phyloP scores from a whole-genome alignment of 2,113 vertebrate species.

The Salvelinus alpinus region DNA sequence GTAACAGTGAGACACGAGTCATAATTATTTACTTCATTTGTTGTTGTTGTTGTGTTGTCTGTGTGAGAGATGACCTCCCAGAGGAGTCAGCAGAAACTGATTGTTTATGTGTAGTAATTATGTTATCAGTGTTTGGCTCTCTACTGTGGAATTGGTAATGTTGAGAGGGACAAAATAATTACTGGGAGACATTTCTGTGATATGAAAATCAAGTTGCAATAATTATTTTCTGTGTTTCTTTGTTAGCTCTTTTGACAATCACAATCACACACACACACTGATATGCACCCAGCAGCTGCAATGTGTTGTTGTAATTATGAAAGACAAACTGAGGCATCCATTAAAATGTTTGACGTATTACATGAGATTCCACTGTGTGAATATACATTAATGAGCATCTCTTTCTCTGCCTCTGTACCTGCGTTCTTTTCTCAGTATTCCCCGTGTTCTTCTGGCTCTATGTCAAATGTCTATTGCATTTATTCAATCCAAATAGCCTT shows the following conservation, averaged over 20 bases:
- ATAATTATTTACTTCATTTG: too few relatives aligned
- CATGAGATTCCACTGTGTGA: slow-evolving; percentile 31
- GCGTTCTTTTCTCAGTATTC: neutral
- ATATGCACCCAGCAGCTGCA: slow-evolving; percentile 6
- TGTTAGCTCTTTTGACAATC: neutral
- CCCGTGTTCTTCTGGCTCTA: too few relatives aligned
- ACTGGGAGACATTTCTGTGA: neutral
- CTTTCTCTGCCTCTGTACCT: neutral
- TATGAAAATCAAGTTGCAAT: neutral
- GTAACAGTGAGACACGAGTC: too few relatives aligned
- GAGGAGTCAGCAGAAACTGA: too few relatives aligned
- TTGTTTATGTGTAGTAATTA: too few relatives aligned
- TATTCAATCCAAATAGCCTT: neutral
- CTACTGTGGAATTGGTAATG: too few relatives aligned
- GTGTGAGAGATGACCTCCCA: too few relatives aligned
- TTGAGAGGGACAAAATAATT: too few relatives aligned
- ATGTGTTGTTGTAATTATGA: slow-evolving; percentile 43
- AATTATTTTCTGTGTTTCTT: neutral
- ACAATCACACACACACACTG: neutral
- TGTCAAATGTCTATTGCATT: too few relatives aligned
- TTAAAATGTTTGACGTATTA: slow-evolving; percentile 54
- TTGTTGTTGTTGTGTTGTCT: too few relatives aligned
- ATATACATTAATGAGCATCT: slow-evolving; percentile 32
- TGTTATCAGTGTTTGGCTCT: too few relatives aligned
- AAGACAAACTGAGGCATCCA: slow-evolving; percentile 19